Conservation (phyloP, 2,113 vertebrate genomes). For the Anguilla japonica region DNA sequence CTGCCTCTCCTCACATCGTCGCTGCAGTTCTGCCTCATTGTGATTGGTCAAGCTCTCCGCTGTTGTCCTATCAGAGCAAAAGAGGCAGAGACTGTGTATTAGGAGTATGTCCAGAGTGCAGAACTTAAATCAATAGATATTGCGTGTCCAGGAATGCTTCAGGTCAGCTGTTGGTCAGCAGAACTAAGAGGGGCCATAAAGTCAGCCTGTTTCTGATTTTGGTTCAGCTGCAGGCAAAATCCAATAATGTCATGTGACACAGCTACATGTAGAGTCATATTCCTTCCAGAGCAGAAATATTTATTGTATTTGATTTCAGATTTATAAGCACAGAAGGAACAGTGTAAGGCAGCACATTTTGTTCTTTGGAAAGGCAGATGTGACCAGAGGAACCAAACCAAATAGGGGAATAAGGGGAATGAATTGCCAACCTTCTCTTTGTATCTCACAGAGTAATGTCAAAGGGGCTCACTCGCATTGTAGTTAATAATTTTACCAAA, state of each 20-base stretch:
- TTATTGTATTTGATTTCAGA: background rate
- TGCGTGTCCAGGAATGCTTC: background rate
- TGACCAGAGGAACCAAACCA: background rate
- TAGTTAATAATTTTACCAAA: background rate
- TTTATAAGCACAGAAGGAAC: background rate
- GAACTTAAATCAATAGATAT: background rate
- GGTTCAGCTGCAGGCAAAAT: background rate
- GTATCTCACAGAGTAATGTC: too few relatives aligned
- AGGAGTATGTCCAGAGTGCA: background rate
- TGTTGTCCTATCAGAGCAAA: slow-evolving; percentile 69
- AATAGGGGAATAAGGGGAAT: background rate
- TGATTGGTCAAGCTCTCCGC: slow-evolving; percentile 78
- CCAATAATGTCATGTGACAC: background rate
- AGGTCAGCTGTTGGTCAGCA: background rate
- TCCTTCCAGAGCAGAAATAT: background rate
- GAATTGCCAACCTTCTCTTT: background rate
- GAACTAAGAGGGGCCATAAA: background rate
- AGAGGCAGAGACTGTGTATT: background rate
- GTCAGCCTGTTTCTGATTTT: background rate
- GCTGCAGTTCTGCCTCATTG: slow-evolving; percentile 81
- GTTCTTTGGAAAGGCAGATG: background rate
- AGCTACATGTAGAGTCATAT: background rate
- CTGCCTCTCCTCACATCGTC: slow-evolving; percentile 80
- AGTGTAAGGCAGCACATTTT: background rate
- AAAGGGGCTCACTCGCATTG: background rate